A percentile compares a stretch with the other conserved stretches of the same genome.
phyloP scores from a whole-genome alignment of 2,888 invertebrate species.

The Diplazon laetatorius region DNA sequence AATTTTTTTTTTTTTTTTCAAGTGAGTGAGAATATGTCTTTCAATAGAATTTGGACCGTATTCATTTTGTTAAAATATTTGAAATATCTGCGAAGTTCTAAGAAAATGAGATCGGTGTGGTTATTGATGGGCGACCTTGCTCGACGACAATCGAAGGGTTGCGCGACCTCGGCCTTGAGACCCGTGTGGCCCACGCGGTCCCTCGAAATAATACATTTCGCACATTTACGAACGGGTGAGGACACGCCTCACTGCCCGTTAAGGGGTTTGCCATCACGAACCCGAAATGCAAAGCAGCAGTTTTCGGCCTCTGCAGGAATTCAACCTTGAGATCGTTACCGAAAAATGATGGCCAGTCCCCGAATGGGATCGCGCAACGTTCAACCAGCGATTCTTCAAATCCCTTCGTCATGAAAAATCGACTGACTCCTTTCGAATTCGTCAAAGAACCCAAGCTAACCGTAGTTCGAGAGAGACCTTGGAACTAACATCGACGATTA shows the following conservation, averaged over 20 bases:
- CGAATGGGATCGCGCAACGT: constrained; percentile 24
- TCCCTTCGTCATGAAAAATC: constrained; percentile 55
- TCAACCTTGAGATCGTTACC: constrained; percentile 56
- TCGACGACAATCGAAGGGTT: constrained; percentile 23
- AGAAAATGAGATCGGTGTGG: not conserved
- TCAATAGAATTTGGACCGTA: not conserved
- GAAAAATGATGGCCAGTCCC: constrained; percentile 52
- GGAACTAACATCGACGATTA: constrained; percentile 41
- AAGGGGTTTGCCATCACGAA: constrained; percentile 31
- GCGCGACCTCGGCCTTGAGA: constrained; percentile 9
- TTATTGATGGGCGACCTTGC: not conserved
- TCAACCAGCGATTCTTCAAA: constrained; percentile 37
- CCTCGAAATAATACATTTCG: constrained; percentile 6
- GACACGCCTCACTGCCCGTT: constrained; percentile 7
- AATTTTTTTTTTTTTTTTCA: not conserved
- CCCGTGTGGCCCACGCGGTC: not conserved
- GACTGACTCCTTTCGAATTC: constrained; percentile 51
- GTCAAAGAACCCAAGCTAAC: constrained; percentile 17
- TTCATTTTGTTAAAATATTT: not conserved
- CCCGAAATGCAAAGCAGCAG: constrained; percentile 43
- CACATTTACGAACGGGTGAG: constrained; percentile 18
- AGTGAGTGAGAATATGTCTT: not conserved
- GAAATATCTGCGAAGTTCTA: not conserved
- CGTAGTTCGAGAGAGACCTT: constrained; percentile 43
- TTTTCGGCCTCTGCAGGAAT: constrained; percentile 15